Conservation (phyloP, 2,888 invertebrate species). For the Nemotelus pantherinus region DNA sequence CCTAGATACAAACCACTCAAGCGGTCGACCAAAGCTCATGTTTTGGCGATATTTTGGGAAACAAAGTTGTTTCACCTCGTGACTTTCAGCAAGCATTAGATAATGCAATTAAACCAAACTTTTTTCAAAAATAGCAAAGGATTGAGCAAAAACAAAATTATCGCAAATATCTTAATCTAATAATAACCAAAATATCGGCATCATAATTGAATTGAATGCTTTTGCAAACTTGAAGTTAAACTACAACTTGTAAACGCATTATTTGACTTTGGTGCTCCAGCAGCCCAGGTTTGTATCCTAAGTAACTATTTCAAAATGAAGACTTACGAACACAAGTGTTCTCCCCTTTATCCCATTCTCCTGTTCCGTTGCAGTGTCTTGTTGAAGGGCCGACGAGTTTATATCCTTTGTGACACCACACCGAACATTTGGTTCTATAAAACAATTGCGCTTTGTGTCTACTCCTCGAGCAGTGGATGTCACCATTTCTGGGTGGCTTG, state of each 20-base stretch:
- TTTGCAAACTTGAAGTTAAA: no score
- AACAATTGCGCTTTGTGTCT: slow-evolving; percentile 61
- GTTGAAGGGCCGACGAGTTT: slow-evolving; percentile 67
- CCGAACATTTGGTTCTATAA: slow-evolving; percentile 62
- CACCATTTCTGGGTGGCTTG: slow-evolving; percentile 59
- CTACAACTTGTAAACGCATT: no score
- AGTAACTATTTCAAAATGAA: neutral
- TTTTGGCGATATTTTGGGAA: no score
- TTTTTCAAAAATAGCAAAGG: no score
- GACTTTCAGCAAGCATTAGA: no score
- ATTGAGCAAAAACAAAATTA: no score
- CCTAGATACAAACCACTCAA: slow-evolving; percentile 34
- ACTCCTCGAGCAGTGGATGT: slow-evolving; percentile 61
- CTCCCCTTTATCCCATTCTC: slow-evolving; percentile 66
- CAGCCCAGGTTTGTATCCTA: slow-evolving; percentile 19
- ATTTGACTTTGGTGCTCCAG: no score
- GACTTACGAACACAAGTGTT: slow-evolving; percentile 68
- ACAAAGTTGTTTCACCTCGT: no score
- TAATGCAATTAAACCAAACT: no score
- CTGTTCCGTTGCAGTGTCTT: slow-evolving; percentile 66
- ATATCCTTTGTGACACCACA: slow-evolving; percentile 66
- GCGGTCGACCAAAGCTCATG: neutral
- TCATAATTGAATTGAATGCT: no score
- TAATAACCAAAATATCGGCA: no score
- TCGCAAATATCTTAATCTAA: no score